These are phyloP conservation scores for Xerus inauris DNA, from an alignment of 2,113 vertebrate genomes.

Conservation along the genomic window DNA sequence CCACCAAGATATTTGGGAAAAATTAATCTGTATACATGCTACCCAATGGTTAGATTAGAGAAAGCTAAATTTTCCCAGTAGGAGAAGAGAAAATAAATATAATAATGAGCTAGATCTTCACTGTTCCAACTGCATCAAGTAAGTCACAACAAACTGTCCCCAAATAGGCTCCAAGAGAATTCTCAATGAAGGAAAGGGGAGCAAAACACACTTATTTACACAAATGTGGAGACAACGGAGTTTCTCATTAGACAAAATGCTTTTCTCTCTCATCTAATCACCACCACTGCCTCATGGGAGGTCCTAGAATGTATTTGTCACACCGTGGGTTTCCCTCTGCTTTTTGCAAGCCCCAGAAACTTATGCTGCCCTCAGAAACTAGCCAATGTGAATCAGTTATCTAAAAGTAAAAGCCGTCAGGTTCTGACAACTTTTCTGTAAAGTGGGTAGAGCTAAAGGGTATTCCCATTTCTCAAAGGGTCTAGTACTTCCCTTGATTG, in stretches of 20 bases:
- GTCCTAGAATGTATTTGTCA: neutral
- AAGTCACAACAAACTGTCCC: conserved; percentile 37
- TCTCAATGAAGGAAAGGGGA: neutral
- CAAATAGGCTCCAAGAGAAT: neutral
- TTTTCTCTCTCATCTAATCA: neutral
- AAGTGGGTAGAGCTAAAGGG: neutral
- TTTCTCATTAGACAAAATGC: neutral
- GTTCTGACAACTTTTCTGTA: neutral
- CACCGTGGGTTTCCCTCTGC: neutral
- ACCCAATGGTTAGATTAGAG: neutral
- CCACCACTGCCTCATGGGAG: neutral
- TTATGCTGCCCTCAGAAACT: neutral
- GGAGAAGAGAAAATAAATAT: conserved; percentile 34
- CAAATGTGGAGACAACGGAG: neutral
- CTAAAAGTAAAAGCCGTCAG: conserved; percentile 6
- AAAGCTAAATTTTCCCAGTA: conserved; percentile 7
- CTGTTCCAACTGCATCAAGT: neutral
- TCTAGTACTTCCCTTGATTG: neutral
- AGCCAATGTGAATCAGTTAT: neutral
- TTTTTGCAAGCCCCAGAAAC: neutral
- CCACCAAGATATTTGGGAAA: neutral
- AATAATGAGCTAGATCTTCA: neutral
- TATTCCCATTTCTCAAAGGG: neutral
- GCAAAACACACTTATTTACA: neutral
- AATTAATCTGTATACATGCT: neutral